A percentile compares a stretch with the other conserved stretches of the same genome.
Conservation (phyloP, 1,140 invertebrate genomes). For the Drosophila sechellia region DNA sequence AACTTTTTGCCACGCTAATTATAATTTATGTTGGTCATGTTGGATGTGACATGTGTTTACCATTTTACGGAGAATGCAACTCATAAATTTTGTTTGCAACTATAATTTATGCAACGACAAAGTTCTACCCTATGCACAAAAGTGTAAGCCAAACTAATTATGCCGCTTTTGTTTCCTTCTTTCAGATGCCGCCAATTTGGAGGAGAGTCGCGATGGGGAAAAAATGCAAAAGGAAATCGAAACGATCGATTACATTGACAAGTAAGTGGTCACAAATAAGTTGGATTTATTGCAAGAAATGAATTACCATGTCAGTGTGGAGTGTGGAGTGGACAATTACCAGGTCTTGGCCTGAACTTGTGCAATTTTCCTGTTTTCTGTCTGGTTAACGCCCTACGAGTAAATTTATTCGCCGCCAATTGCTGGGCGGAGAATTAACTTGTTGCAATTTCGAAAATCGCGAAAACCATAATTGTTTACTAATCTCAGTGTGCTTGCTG, state of each 20-base stretch:
- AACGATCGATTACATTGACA: conserved; percentile 82
- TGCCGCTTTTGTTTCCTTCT: conserved; percentile 7
- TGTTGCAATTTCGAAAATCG: conserved; percentile 69
- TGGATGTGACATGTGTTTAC: conserved; percentile 54
- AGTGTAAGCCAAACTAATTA: conserved; percentile 34
- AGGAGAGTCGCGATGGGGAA: conserved; percentile 57
- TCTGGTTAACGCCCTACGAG: conserved; percentile 62
- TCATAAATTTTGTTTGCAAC: conserved; percentile 48
- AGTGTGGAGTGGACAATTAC: conserved; percentile 35
- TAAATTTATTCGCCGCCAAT: conserved; percentile 66
- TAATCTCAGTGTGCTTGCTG: conserved; percentile 58
- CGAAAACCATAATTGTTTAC: conserved; percentile 76
- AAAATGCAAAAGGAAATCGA: conserved; percentile 82
- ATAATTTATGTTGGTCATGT: conserved; percentile 69
- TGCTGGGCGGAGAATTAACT: conserved; percentile 71
- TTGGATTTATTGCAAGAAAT: conserved; percentile 25
- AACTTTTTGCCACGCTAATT: conserved; percentile 59
- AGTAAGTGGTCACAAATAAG: conserved; percentile 80
- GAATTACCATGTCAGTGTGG: conserved; percentile 34
- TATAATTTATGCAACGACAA: conserved; percentile 31
- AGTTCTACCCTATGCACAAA: background rate
- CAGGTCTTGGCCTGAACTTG: conserved; percentile 19
- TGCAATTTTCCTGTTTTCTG: conserved; percentile 47
- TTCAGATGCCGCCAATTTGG: conserved; percentile 65
- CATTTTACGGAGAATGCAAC: conserved; percentile 39